Evolutionary conservation across 2,888 invertebrate genomes (phyloP), one percentile per base, ranked within the genome.

Genomic region (Drymonia ruficornis): DNA sequence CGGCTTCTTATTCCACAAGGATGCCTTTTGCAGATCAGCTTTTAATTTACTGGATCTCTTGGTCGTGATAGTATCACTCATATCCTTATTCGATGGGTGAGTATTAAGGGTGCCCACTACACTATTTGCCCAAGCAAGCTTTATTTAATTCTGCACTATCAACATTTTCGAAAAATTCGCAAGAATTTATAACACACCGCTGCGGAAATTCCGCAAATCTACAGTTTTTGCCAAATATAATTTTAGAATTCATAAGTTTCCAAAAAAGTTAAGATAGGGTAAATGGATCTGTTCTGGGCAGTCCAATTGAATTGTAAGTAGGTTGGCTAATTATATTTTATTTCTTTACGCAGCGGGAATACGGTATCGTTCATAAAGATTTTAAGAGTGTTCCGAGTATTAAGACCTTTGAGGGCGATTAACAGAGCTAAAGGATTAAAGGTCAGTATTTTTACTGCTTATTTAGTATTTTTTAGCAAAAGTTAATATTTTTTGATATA

Each of bases 341-440:
- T 53, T 46, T 34, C 56, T 34, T 1, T 18, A 65, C 84, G 31
- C 87, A 95, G 96, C 83, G 95, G 95, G 71, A 94, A 86, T 81
- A 96, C 96, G 65, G 96, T 99, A 83, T 98, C 98, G 53, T 98
- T 98, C 74, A 98, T 99, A 80, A 99, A 99, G 94, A 99, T 99
- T 91, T 95, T 99, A 80, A 96, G 99, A 91, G 99, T 99, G 48
- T 95, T 97, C 70, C 95, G 99, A 81, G 99, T 99, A 51, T 93
- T 99, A 75, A 96, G 99, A 85, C 99, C 99, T 49, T 94, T 99
- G 52, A 96, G 99, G 86, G 99, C 99, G 67, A 99, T 99, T 89
- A 99, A 99, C 93, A 95, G 99, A 89, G 99, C 99, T 59, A 99
- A 99, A 93, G 99, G 99, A 86, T 93, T 99, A 53, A 99, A 99